phyloP scores from a whole-genome alignment of 2,797 vertebrate genomes.

The Nannoperca australis region DNA sequence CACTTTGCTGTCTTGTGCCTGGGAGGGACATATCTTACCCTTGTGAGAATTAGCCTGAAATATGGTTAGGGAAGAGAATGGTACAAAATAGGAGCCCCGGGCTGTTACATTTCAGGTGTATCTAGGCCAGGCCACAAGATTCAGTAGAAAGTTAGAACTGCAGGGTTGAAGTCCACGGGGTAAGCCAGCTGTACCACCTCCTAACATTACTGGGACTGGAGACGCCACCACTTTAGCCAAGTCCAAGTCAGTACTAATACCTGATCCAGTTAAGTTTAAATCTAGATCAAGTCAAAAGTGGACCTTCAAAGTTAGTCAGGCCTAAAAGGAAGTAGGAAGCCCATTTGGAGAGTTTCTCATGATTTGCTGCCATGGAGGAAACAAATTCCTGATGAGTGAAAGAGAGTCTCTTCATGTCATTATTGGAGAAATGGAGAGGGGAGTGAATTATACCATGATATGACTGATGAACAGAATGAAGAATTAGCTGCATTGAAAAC shows the following conservation, averaged over 20 bases:
- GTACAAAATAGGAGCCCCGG: slow-evolving; percentile 66
- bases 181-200: slow-evolving; percentile 12
- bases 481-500: not conserved
- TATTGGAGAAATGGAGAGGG: not conserved
- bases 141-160: slow-evolving; percentile 54
- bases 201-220: slow-evolving; percentile 39
- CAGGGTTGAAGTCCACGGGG: slow-evolving; percentile 30
- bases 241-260: slow-evolving; percentile 3
- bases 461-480: slow-evolving; percentile 3
- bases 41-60: slow-evolving; percentile 80
- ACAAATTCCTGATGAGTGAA: no score
- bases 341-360: not conserved
- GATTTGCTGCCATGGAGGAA: slow-evolving; percentile 1
- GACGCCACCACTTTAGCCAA: not conserved
- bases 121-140: slow-evolving; percentile 70
- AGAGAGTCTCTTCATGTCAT: not conserved
- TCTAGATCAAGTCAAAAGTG: not conserved
- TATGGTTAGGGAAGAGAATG: slow-evolving; percentile 74
- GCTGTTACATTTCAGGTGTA: slow-evolving; percentile 71
- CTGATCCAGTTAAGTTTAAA: slow-evolving; percentile 12
- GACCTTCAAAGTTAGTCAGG: no score
- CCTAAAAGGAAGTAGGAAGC: not conserved
- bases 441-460: not conserved
- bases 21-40: slow-evolving; percentile 68
- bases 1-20: slow-evolving; percentile 75